Base-by-base conservation (phyloP, 2,113 vertebrate genomes). In the Chaetorhynchus papuensis region DNA sequence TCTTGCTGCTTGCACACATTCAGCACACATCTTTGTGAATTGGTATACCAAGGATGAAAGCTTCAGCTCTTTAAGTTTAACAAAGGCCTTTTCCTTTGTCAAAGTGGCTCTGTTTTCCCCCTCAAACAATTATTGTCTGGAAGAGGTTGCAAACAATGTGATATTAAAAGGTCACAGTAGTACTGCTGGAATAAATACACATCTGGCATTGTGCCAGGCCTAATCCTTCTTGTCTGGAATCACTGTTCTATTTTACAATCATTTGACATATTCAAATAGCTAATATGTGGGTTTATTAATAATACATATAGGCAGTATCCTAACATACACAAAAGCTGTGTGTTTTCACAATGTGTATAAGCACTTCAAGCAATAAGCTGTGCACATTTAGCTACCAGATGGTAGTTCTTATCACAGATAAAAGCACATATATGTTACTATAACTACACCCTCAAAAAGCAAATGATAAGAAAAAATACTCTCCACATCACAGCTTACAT, bases 311-410 rank as follows among this genome's bases (percentile, higher is more conserved):
- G 96, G 97, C 90, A 83, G 87, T 84, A 95, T 95, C 95, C 90
- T 92, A 95, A 97, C 96, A 90, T 97, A 98, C 97, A 98, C 97
- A 98, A 98, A 98, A 97, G 97, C 97, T 98, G 97, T 97, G 96
- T 98, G 97, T 98, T 98, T 98, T 98, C 93, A 92, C 91, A 97
- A 97, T 97, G 92, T 98, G 94, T 97, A 83, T 97, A 97, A 98
- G 93, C 95, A 95, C 86, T 94, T 92, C 81, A 97, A 97, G 97
- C 86, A 87, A 94, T 97, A 97, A 98, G 90, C 97, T 98, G 97
- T 92, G 95, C 96, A 95, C 94, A 98, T 97, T 98, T 96, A 91
- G 87, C 50, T 96, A 97, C 96, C 97, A 98, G 97, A 98, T 98
- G 98, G 97, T 93, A 96, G 96, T 91, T 97, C 97, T 97, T 97